A percentile compares a stretch with the other conserved stretches of the same genome.
Evolutionary conservation across 2,113 vertebrate species (phyloP).

Genomic region (Sisor rabdophorus): DNA sequence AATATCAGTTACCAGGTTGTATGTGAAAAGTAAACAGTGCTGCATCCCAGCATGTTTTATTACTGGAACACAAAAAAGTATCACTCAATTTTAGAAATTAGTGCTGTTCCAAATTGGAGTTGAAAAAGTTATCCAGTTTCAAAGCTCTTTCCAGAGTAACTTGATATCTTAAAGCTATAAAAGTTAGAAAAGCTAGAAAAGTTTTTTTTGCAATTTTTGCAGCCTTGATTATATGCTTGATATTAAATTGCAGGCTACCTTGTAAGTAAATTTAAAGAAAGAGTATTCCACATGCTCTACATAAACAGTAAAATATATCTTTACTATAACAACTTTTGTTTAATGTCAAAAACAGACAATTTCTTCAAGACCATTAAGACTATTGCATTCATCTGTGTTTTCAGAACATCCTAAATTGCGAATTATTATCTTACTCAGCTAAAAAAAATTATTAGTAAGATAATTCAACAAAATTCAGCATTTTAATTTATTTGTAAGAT

Average conservation of each 20-base stretch:
- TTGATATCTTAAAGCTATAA: constrained; percentile 21
- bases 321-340: constrained; percentile 58
- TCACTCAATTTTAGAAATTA: not conserved
- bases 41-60: not conserved
- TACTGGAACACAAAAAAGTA: not conserved
- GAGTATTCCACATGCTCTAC: constrained; percentile 42
- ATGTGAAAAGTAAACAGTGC: constrained; percentile 6
- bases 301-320: constrained; percentile 57
- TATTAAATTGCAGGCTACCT: constrained; percentile 60
- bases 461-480: no score
- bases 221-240: constrained; percentile 64
- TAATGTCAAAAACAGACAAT: constrained; percentile 27
- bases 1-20: constrained; percentile 9
- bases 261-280: constrained; percentile 51
- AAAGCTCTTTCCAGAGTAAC: constrained; percentile 21
- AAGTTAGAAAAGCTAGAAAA: constrained; percentile 64
- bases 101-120: not conserved
- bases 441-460: no score
- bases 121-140: constrained; percentile 7
- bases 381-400: no score
- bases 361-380: not conserved
- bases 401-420: no score
- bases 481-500: no score
- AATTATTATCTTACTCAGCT: no score
- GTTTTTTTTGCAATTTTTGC: constrained; percentile 69